phyloP scores from a whole-genome alignment of 2,888 invertebrate genomes.

The Sphaeridia pumilis region DNA sequence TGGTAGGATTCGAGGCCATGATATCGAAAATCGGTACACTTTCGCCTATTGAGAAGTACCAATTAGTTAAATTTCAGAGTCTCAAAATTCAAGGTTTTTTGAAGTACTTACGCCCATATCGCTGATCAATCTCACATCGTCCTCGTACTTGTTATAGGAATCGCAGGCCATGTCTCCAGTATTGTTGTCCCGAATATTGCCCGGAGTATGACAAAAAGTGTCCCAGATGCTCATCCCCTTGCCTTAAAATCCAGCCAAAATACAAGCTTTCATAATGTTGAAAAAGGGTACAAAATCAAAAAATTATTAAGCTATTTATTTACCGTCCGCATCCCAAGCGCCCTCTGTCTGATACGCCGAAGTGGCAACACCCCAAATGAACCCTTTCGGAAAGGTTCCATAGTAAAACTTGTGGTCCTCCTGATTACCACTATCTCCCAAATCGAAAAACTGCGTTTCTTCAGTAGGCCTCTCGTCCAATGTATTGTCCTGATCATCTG shows the following conservation, averaged over 20 bases:
- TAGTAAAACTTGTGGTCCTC: conserved; percentile 8
- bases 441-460: too few species aligned
- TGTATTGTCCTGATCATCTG: too few species aligned
- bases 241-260: conserved; percentile 43
- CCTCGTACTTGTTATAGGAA: conserved; percentile 40
- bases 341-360: conserved; percentile 13
- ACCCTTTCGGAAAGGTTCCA: conserved; percentile 6
- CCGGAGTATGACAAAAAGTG: conserved; percentile 35
- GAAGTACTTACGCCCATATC: conserved; percentile 12
- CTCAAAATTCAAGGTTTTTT: too few species aligned
- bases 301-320: too few species aligned
- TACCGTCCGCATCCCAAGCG: conserved; percentile 9
- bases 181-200: conserved; percentile 32
- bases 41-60: conserved; percentile 10
- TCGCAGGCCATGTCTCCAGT: conserved; percentile 41
- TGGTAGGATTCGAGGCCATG: conserved; percentile 12
- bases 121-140: conserved; percentile 40
- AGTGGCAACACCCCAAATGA: conserved; percentile 9
- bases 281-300: background rate
- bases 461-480: too few species aligned
- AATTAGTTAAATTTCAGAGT: too few species aligned
- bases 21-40: conserved; percentile 12
- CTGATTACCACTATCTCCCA: background rate
- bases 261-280: too few species aligned
- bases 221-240: conserved; percentile 50